phyloP scores from a whole-genome alignment of 37 sponge, comb jelly and placozoan species.

The Haliclona indistincta region DNA sequence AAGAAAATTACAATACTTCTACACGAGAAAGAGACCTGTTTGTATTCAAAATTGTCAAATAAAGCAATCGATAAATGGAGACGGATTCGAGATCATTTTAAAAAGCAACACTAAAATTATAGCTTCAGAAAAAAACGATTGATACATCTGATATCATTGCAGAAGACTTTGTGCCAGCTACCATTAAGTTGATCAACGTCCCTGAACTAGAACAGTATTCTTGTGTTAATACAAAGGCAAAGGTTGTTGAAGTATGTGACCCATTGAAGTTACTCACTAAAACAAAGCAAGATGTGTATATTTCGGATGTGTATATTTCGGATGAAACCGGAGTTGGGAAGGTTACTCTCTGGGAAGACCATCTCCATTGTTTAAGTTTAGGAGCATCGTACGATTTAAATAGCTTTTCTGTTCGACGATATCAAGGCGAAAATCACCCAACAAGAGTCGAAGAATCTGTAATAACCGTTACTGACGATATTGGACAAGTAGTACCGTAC shows the following conservation, averaged over 20 bases:
- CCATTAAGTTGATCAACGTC: too few species aligned
- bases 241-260: not conserved
- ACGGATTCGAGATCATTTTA: not conserved
- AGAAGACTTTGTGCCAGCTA: too few species aligned
- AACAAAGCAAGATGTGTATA: not conserved
- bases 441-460: not conserved
- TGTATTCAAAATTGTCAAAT: not conserved
- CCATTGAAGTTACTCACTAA: not conserved
- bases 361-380: too few species aligned
- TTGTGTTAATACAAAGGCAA: too few species aligned
- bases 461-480: not conserved
- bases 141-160: too few species aligned
- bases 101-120: not conserved
- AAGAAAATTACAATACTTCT: not conserved
- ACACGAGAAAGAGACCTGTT: not conserved
- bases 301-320: not conserved
- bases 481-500: not conserved
- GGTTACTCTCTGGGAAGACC: not conserved
- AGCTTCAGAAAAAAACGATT: not conserved
- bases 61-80: not conserved
- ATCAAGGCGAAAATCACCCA: not conserved
- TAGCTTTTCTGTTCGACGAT: too few species aligned
- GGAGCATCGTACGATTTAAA: too few species aligned
- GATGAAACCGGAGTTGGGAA: not conserved
- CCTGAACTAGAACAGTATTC: too few species aligned